Base-by-base conservation (phyloP, 1,140 invertebrate species). In the Macrobrachium rosenbergii region DNA sequence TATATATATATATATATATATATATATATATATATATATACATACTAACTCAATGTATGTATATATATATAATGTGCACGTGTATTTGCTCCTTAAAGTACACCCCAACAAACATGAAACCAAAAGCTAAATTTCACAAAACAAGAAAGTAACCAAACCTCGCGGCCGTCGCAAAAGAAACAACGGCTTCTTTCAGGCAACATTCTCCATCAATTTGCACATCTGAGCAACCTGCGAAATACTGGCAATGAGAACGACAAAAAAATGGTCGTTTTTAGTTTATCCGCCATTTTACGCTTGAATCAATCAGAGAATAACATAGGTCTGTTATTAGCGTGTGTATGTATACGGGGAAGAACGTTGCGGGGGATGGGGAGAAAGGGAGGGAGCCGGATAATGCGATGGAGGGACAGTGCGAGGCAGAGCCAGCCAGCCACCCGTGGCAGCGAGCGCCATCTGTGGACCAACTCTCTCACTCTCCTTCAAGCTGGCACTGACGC, bases 251-350 rank as follows among this genome's bases (percentile, higher is more conserved):
- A 37, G 28, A 37, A 37, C 28, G 28, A n/a, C 17, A 43, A 52
- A 79, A 82, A 85, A 85, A 85, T 85, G 83, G 83, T 63, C 37
- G 80, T 77, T 73, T 79, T 37, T 69, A 37, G 17, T 21, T 43
- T 85, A 43, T 72, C 83, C 83, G 83, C 83, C 83, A 85, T 85
- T 85, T 85, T 85, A 85, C 76, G 83, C 63, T 79, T 28, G 75
- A 67, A 85, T 85, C 83, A 85, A 85, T 85, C 83, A 45, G 62
- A 52, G 63, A 85, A 85, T 85, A 85, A 85, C 79, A 85, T 79
- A 85, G 76, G 83, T 85, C 75, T 85, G 83, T 85, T 85, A 85
- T 85, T 85, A 85, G 76, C 76, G 75, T 28, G 62, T 72, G 73
- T 84, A 63, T 72, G 62, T 28, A 37, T 37, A 37, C 28, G 28